These are phyloP conservation scores for Oryzias sinensis DNA, from an alignment of 2,797 vertebrate species.

Conservation along the genomic window DNA sequence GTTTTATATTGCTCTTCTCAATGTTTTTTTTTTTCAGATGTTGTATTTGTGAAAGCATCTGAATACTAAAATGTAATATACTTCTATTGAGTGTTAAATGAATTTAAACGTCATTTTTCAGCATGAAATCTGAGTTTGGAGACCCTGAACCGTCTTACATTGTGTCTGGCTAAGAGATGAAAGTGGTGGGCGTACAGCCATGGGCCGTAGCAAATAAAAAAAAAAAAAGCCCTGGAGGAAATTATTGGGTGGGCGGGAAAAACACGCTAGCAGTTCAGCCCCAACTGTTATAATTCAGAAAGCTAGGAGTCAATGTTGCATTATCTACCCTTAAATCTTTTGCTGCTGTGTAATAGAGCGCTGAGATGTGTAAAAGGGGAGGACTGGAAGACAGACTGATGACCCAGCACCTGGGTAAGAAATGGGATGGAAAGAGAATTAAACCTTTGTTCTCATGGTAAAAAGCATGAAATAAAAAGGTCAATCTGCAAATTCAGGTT, in stretches of 20 bases:
- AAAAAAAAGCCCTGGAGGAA: constrained; percentile 26
- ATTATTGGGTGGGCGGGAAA: constrained; percentile 31
- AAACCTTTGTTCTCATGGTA: constrained; percentile 41
- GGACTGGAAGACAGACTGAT: constrained; percentile 37
- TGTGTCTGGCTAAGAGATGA: constrained; percentile 25
- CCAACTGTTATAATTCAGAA: constrained; percentile 53
- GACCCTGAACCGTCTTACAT: constrained; percentile 21
- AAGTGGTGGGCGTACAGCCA: constrained; percentile 32
- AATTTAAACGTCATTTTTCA: constrained; percentile 22
- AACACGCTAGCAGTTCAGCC: constrained; percentile 36
- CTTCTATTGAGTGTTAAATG: constrained; percentile 13
- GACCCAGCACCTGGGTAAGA: constrained; percentile 33
- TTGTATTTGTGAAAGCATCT: constrained; percentile 13
- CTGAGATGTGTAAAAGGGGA: background rate
- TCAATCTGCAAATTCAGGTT: constrained; percentile 59
- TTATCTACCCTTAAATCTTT: constrained; percentile 56
- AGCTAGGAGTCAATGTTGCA: constrained; percentile 34
- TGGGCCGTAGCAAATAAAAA: constrained; percentile 12
- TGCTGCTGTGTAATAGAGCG: constrained; percentile 29
- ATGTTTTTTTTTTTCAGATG: background rate
- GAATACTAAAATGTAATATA: constrained; percentile 16
- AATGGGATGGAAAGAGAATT: constrained; percentile 22
- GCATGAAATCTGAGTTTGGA: background rate
- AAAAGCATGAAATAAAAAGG: constrained; percentile 54
- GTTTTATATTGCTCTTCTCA: background rate